Evolutionary conservation across 2,888 invertebrate genomes (phyloP), one percentile per base, ranked within the genome.

Genomic region (Thera obeliscata): DNA sequence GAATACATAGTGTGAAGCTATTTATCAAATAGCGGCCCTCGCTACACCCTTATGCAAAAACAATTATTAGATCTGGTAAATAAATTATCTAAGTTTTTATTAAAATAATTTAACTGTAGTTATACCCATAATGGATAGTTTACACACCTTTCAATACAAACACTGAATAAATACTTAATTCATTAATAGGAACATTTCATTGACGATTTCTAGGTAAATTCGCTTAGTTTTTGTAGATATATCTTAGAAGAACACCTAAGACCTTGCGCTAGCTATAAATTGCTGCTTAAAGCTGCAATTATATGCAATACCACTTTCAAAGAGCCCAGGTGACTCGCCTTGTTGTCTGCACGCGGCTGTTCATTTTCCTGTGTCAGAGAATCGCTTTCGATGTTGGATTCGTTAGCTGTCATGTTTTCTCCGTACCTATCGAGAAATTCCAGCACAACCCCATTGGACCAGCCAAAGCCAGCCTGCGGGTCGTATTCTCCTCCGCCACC

Each of bases 401-500:
- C 22, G 22, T 22, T 22, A 1, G 92, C 90, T 0, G 92, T 93
- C 69, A 95, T 76, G 11, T 78, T 83, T 46, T 89, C 85, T 0
- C 95, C 95, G 78, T 95, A 96, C 73, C 93, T 94, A 50, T 94
- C 81, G 33, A 97, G 83, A 63, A 97, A 94, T 79, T 96, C 95
- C 70, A 97, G 84, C 3, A 96, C 89, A 0, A 96, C 94, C 0
- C 97, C 97, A 81, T 97, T 97, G 1, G 96, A 95, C 97, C 97
- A 97, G 0, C 97, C 97, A 80, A 97, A 97, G 3, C 97, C 97
- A 36, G 94, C 93, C 81, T 97, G 97, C 0, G 96, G 95, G 22
- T 92, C 93, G 81, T 97, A 98, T 82, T 97, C 97, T 0, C 97
- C 97, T 0, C 97, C 97, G 0, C 95, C 95, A 0, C 97, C 97